Conservation (phyloP, 2,888 invertebrate species). For the Dichetophora obliterata region DNA sequence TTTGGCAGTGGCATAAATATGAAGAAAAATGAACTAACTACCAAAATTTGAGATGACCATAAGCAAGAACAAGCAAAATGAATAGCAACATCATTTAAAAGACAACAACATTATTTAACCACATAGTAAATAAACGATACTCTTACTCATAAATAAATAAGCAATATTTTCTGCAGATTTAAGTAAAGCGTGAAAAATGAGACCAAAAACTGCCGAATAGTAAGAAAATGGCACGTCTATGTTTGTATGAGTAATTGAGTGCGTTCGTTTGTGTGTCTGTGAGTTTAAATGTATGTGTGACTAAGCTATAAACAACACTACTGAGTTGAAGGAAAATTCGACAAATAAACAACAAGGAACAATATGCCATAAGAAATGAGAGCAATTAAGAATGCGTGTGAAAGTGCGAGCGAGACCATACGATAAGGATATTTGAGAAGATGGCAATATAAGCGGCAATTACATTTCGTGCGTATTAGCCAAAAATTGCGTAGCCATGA, state of each 20-base stretch:
- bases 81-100: too few relatives aligned
- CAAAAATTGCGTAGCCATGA: constrained; percentile 9
- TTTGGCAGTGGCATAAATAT: background rate
- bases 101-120: background rate
- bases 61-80: background rate
- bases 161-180: constrained; percentile 26
- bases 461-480: constrained; percentile 3
- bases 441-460: constrained; percentile 4
- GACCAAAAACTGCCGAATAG: background rate
- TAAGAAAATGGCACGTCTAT: constrained; percentile 16
- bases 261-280: background rate
- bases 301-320: background rate
- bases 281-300: background rate
- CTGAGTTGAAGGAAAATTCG: background rate
- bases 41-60: background rate
- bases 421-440: background rate
- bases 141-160: background rate
- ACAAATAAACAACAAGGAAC: background rate
- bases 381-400: background rate
- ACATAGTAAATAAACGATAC: background rate
- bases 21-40: background rate
- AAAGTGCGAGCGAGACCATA: background rate
- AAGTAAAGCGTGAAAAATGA: constrained; percentile 31
- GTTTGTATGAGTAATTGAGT: background rate
- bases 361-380: background rate